Evolutionary conservation across 2,113 vertebrate genomes (phyloP).

Genomic region (Dicerorhinus sumatrensis): DNA sequence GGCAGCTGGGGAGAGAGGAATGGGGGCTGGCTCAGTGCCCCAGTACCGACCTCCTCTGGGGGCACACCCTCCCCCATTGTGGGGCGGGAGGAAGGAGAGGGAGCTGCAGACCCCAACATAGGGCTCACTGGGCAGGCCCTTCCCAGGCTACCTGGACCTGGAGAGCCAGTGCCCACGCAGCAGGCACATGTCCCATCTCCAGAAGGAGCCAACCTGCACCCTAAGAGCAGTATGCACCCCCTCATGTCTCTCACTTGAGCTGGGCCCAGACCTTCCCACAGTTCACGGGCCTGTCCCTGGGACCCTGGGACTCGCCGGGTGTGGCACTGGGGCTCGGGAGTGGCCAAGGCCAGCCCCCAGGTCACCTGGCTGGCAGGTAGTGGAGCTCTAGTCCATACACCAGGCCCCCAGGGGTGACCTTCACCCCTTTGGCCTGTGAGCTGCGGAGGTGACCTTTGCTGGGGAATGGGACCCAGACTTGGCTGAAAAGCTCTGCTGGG

Average conservation of each 20-base stretch:
- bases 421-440: not conserved
- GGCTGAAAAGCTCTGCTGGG: not conserved
- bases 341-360: not conserved
- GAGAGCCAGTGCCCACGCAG: rapidly evolving
- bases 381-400: not conserved
- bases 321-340: not conserved
- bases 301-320: not conserved
- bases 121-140: not conserved
- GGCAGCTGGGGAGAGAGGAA: not conserved
- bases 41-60: not conserved
- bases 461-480: not conserved
- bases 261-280: no score
- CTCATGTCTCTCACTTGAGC: not conserved
- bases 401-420: not conserved
- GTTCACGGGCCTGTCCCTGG: not conserved
- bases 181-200: not conserved
- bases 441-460: not conserved
- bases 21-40: not conserved
- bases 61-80: no score
- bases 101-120: not conserved
- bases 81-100: not conserved
- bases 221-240: not conserved
- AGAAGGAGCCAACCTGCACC: no score
- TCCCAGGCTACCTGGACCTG: not conserved
- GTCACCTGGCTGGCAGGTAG: not conserved